Evolutionary conservation across 1,140 invertebrate genomes (phyloP).

Genomic region (Carcinoscorpius rotundicauda): DNA sequence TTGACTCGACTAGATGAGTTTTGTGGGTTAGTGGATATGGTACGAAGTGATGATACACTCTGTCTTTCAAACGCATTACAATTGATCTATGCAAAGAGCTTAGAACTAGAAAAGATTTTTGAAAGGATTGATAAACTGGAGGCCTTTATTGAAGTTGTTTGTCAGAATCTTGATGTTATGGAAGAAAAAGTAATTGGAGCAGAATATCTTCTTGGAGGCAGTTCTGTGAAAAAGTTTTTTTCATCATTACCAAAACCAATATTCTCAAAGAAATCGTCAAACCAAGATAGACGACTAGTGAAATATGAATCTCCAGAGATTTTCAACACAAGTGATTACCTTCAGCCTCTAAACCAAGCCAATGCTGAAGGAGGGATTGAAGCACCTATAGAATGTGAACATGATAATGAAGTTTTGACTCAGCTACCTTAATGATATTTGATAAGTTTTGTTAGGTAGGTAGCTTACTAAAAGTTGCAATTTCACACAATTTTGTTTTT

Average conservation of each 20-base stretch:
- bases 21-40: conserved; percentile 1
- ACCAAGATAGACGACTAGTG: no score
- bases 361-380: no score
- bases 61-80: conserved; percentile 15
- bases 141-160: neutral
- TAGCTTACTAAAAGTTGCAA: no score
- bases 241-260: conserved; percentile 13
- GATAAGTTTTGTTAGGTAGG: no score
- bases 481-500: no score
- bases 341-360: no score
- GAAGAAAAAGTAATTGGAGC: conserved; percentile 17
- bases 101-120: conserved; percentile 18
- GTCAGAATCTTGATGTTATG: conserved; percentile 18
- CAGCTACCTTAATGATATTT: no score
- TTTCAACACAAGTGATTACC: no score
- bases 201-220: conserved; percentile 13
- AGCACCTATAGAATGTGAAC: no score
- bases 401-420: no score
- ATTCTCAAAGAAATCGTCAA: conserved; percentile 3
- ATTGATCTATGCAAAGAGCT: conserved; percentile 13
- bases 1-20: conserved; percentile 1
- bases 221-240: conserved; percentile 20
- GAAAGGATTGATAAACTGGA: conserved; percentile 13
- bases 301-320: no score
- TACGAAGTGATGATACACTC: conserved; percentile 14